These are phyloP conservation scores for Eledona agricola DNA, from an alignment of 2,888 invertebrate genomes.

Conservation along the genomic window DNA sequence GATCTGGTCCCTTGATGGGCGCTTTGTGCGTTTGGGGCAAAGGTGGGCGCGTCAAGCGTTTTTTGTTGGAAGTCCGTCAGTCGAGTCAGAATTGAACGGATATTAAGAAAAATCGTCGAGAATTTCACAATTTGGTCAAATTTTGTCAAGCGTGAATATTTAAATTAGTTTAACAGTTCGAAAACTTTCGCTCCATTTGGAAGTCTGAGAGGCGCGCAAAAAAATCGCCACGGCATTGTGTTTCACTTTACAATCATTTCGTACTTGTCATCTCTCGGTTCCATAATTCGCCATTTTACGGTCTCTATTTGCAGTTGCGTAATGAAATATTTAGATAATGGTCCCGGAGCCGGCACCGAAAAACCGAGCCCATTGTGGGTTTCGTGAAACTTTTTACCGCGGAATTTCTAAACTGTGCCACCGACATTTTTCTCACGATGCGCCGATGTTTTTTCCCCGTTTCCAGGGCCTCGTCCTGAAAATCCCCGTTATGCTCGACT, in stretches of 20 bases:
- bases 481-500: conserved; percentile 51
- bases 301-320: conserved; percentile 36
- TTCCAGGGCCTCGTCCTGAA: no score
- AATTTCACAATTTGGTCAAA: conserved; percentile 47
- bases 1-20: no score
- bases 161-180: conserved; percentile 40
- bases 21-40: no score
- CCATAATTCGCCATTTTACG: conserved; percentile 33
- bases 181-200: conserved; percentile 33
- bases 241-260: conserved; percentile 33
- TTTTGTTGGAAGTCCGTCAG: no score
- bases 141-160: conserved; percentile 44
- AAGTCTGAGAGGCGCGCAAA: conserved; percentile 22
- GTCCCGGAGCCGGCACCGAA: not conserved
- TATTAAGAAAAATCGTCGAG: conserved; percentile 31
- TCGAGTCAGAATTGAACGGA: conserved; percentile 25
- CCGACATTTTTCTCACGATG: conserved; percentile 24
- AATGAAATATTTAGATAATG: conserved; percentile 35
- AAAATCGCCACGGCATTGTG: conserved; percentile 29
- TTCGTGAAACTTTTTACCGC: conserved; percentile 32
- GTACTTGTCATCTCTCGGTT: conserved; percentile 32
- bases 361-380: conserved; percentile 12
- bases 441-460: conserved; percentile 2
- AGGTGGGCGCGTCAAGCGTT: no score
- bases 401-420: conserved; percentile 24